Base-by-base conservation (phyloP, 2,113 vertebrate genomes). In the Macrotus californicus region DNA sequence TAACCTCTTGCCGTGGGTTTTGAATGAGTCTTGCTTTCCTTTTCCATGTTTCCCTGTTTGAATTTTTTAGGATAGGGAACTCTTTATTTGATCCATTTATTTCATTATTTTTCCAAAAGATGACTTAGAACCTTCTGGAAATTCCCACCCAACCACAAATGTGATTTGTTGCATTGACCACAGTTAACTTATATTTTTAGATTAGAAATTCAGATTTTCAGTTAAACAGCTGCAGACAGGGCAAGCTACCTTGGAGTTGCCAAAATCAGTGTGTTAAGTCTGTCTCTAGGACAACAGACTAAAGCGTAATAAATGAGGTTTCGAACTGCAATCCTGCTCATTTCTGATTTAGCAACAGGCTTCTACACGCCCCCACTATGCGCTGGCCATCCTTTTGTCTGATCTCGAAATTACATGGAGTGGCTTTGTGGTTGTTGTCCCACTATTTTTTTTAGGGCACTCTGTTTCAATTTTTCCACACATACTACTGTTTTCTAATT, bases 211-310 rank as follows among this genome's bases (percentile, higher is more conserved):
- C 90, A 91, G 94, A 75, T 94, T 94, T 93, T 80, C 86, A 75
- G 87, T 96, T 50, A 85, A 94, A 76, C 59, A 92, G 91, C 88
- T 87, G 84, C 93, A 95, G 95, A 81, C 94, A n/a, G 6, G 80
- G 87, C 84, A 72, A 48, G 93, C 91, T 84, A 90, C 59, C 43
- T 75, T 3, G 67, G 79, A 26, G 59, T 97, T 95, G 93, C 96
- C 96, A 96, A 94, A 97, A 94, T 96, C 96, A 96, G 96, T 94
- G 95, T 54, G 94, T 92, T 86, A 96, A 95, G 96, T 96, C 96
- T 95, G 93, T 96, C 97, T 96, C 97, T 95, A 96, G 96, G 96
- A 96, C 95, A 96, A 97, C 97, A 89, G 94, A 94, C 93, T 94
- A 50, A 92, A 96, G 96, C 96, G 96, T 29, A 96, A 91, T 87